A percentile compares a stretch with the other conserved stretches of the same genome.
These are phyloP conservation scores for Neodiprion virginianus DNA, from an alignment of 1,140 invertebrate genomes.

Conservation along the genomic window DNA sequence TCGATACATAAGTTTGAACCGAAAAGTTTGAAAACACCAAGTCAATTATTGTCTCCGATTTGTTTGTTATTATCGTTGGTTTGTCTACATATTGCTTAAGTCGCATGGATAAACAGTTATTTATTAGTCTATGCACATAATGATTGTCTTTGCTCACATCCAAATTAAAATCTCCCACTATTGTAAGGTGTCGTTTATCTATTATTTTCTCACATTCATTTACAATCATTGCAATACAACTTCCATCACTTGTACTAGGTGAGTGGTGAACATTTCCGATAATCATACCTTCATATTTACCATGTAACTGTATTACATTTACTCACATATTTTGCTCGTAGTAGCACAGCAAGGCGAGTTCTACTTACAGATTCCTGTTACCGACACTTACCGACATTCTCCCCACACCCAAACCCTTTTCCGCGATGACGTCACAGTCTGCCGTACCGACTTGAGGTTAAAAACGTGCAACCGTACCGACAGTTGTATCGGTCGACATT, in stretches of 20 bases:
- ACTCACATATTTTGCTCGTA: slow-evolving; percentile 20
- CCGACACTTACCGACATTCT: too few relatives aligned
- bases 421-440: too few relatives aligned
- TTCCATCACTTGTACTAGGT: slow-evolving; percentile 20
- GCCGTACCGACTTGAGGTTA: too few relatives aligned
- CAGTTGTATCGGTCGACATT: too few relatives aligned
- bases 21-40: slow-evolving; percentile 19
- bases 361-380: too few relatives aligned
- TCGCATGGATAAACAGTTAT: slow-evolving; percentile 8
- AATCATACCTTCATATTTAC: slow-evolving; percentile 9
- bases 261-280: slow-evolving; percentile 21
- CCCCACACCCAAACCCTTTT: too few relatives aligned
- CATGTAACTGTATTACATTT: slow-evolving; percentile 13
- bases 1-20: neutral
- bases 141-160: slow-evolving; percentile 15
- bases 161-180: slow-evolving; percentile 12
- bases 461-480: too few relatives aligned
- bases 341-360: too few relatives aligned
- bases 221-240: slow-evolving; percentile 16
- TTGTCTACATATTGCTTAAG: slow-evolving; percentile 13
- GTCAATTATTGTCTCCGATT: slow-evolving; percentile 11
- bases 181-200: neutral
- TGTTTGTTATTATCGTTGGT: slow-evolving; percentile 15
- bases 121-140: slow-evolving; percentile 14
- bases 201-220: slow-evolving; percentile 16